phyloP scores from a whole-genome alignment of 2,797 vertebrate genomes.

The Diceros bicornis region DNA sequence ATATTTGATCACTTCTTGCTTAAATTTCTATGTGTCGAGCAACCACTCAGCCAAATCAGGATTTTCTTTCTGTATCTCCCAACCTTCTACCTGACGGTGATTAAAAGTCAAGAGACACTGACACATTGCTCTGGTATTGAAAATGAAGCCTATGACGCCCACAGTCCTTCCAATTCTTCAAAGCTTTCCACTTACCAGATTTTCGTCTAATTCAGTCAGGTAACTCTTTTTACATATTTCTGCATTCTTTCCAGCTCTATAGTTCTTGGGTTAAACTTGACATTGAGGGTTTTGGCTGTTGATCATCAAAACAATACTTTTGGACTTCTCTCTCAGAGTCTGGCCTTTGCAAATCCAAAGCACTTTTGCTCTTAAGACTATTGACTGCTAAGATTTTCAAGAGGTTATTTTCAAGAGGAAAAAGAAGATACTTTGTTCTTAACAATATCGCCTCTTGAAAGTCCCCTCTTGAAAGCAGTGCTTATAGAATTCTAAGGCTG shows the following conservation, averaged over 20 bases:
- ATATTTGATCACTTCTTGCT: neutral
- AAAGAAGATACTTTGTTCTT: neutral
- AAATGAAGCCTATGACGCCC: neutral
- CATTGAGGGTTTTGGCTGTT: neutral
- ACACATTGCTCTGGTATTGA: neutral
- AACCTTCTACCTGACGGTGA: neutral
- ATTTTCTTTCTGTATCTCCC: neutral
- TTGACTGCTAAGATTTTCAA: neutral
- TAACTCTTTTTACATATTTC: neutral
- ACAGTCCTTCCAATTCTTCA: neutral
- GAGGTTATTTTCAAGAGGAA: neutral
- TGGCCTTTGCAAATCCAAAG: neutral
- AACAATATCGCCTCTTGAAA: neutral
- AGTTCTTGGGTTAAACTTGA: neutral
- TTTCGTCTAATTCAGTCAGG: neutral
- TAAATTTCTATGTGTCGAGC: neutral
- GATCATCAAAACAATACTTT: neutral
- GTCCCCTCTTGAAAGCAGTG: neutral
- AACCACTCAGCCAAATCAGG: neutral
- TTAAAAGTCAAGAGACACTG: neutral
- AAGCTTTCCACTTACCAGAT: neutral
- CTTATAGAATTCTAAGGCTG: neutral
- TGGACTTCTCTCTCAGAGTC: neutral
- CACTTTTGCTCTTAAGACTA: neutral
- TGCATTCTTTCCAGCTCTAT: neutral